phyloP scores from a whole-genome alignment of 2,113 vertebrate species.

The Daboia siamensis region DNA sequence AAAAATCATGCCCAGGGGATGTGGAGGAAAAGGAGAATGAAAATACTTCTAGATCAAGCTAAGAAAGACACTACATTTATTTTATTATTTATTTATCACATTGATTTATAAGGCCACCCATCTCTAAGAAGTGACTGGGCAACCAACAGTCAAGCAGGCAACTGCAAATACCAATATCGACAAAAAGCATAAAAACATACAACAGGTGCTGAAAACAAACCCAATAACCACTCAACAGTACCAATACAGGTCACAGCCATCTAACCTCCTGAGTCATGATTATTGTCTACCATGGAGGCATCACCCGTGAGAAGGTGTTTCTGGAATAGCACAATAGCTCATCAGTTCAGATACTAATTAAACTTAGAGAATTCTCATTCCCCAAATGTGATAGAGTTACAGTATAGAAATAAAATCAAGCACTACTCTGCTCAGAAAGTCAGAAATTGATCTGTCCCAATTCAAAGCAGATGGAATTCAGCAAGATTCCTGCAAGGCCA shows the following conservation, averaged over 20 bases:
- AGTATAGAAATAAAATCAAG: neutral
- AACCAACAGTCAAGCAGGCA: neutral
- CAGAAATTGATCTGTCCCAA: neutral
- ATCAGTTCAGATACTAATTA: neutral
- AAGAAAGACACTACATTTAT: neutral
- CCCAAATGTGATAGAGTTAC: neutral
- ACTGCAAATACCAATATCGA: neutral
- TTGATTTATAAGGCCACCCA: neutral
- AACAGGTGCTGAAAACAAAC: neutral
- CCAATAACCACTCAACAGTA: neutral
- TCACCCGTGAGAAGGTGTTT: neutral
- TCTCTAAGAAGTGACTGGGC: neutral
- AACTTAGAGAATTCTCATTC: neutral
- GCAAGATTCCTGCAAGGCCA: neutral
- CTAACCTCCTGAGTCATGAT: neutral
- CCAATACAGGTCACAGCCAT: neutral
- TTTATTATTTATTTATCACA: neutral
- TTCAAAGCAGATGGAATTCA: neutral
- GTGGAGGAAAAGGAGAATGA: neutral
- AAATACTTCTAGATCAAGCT: neutral
- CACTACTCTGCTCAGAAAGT: neutral
- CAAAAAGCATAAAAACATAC: neutral
- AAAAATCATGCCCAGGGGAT: conserved; percentile 1
- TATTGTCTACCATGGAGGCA: neutral
- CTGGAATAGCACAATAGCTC: neutral